These are phyloP conservation scores for Zoroaster sp. DNA, from an alignment of 53 echinoderm and acorn worm species.

Conservation along the genomic window DNA sequence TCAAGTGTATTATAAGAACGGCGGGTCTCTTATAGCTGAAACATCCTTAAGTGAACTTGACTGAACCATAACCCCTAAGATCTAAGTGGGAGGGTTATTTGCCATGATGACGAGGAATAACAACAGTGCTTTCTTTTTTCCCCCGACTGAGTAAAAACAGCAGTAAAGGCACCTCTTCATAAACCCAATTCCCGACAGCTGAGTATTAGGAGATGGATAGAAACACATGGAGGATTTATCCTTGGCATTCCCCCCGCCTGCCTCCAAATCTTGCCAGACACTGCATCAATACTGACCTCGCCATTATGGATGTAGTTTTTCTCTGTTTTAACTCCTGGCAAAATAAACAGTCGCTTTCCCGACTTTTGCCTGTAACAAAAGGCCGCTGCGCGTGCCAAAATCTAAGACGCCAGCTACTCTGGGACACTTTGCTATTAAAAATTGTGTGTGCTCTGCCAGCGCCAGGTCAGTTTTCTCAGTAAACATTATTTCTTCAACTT, in stretches of 20 bases:
- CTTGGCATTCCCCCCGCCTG: neutral
- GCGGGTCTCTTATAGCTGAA: neutral
- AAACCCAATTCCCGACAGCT: conserved; percentile 7
- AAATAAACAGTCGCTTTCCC: conserved; percentile 7
- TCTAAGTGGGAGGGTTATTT: neutral
- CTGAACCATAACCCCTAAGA: neutral
- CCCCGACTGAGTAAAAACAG: neutral
- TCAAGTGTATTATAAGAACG: neutral
- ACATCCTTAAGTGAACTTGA: neutral
- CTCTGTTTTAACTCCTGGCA: conserved; percentile 3
- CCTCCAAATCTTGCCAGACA: neutral
- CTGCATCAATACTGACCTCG: neutral
- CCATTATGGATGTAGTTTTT: conserved; percentile 16
- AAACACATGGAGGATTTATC: neutral
- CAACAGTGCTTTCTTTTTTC: neutral
- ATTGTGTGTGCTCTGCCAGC: neutral
- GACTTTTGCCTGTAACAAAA: conserved; percentile 7
- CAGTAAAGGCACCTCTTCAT: neutral
- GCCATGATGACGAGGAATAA: neutral
- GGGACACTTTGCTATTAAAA: neutral
- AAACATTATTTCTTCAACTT: conserved; percentile 11
- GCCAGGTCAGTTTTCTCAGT: conserved; percentile 35
- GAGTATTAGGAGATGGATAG: neutral
- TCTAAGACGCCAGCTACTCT: neutral
- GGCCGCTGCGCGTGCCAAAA: neutral